A percentile compares a stretch with the other conserved stretches of the same genome.
phyloP scores from a whole-genome alignment of 2,797 vertebrate genomes.

The Clarias fuscus region DNA sequence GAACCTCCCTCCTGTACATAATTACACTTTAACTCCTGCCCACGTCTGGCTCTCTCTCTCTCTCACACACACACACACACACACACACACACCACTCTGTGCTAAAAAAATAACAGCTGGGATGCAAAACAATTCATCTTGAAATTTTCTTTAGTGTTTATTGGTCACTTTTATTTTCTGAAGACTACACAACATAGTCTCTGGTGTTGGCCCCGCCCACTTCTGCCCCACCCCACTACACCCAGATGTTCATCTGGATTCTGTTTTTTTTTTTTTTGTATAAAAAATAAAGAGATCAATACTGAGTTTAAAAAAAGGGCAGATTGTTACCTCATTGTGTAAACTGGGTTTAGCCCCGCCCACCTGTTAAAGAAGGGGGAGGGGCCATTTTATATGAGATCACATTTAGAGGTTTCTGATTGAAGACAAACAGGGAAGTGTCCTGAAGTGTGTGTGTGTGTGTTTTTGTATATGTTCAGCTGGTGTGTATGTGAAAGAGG shows the following conservation, averaged over 20 bases:
- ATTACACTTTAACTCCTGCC: constrained; percentile 97
- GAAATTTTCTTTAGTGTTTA: constrained; percentile 83
- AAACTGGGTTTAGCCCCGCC: neutral
- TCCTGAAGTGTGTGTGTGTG: neutral
- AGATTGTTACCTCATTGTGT: neutral
- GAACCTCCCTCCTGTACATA: constrained; percentile 99
- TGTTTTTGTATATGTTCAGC: neutral
- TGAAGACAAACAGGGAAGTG: constrained; percentile 74
- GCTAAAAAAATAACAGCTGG: constrained; percentile 1
- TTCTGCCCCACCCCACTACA: constrained; percentile 69
- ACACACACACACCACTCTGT: constrained; percentile 65
- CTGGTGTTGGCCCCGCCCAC: constrained; percentile 78
- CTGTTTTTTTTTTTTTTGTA: constrained; percentile 81
- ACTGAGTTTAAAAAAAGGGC: constrained; percentile 83
- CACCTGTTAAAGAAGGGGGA: constrained; percentile 65
- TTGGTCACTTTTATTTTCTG: constrained; percentile 52
- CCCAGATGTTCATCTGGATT: constrained; percentile 65
- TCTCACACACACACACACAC: neutral
- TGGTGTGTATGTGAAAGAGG: neutral
- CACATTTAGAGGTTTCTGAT: constrained; percentile 88
- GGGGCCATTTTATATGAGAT: neutral
- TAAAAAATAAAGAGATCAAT: constrained; percentile 81
- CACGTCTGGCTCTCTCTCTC: constrained; percentile 62
- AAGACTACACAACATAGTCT: constrained; percentile 73
- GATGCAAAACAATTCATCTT: neutral